Conservation (phyloP, 2,888 invertebrate species). For the Ennomos erosarius region DNA sequence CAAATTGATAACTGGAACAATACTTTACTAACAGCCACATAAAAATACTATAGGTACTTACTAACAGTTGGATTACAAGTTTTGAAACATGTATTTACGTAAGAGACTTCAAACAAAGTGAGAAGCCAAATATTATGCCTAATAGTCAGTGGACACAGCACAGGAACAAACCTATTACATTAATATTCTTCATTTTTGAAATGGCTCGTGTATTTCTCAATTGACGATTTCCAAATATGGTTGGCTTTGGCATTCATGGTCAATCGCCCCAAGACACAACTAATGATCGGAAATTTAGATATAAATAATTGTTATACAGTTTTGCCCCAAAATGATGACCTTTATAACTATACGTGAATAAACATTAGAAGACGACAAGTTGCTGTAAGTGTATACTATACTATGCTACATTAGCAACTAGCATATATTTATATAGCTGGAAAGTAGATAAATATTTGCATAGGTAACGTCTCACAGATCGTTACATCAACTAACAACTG, state of each 20-base stretch:
- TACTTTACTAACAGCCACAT: too few relatives aligned
- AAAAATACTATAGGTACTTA: too few relatives aligned
- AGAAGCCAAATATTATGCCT: background rate
- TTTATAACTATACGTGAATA: too few relatives aligned
- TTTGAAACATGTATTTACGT: too few relatives aligned
- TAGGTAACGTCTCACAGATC: constrained; percentile 16
- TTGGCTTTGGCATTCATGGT: constrained; percentile 17
- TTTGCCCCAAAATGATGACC: too few relatives aligned
- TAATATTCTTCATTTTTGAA: constrained; percentile 32
- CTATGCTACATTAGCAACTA: too few relatives aligned
- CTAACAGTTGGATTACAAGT: too few relatives aligned
- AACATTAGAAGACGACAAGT: too few relatives aligned
- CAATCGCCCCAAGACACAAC: constrained; percentile 24
- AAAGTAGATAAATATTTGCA: constrained; percentile 14
- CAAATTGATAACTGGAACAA: too few relatives aligned
- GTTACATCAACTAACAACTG: constrained; percentile 42
- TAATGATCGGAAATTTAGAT: constrained; percentile 21
- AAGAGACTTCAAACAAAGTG: background rate
- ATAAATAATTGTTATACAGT: background rate
- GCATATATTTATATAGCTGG: background rate
- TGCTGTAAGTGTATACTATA: too few relatives aligned
- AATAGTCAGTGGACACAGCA: too few relatives aligned
- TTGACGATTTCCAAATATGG: constrained; percentile 19
- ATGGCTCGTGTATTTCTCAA: constrained; percentile 16
- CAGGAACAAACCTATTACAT: background rate